phyloP scores from a whole-genome alignment of 2,888 invertebrate genomes.

The Pteria penguin region DNA sequence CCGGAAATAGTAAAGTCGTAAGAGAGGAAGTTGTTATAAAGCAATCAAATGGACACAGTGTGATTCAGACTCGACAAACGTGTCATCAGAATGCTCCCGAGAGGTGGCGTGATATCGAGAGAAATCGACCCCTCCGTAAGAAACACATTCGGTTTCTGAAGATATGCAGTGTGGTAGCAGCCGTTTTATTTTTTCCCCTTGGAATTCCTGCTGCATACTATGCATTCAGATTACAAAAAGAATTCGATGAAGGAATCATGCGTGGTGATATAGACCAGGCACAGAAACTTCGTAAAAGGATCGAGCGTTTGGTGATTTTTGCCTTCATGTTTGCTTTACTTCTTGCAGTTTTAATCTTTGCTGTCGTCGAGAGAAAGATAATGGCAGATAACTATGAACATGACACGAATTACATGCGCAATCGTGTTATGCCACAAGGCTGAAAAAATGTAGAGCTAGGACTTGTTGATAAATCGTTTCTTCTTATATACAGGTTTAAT shows the following conservation, averaged over 20 bases:
- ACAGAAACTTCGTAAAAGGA: constrained; percentile 63
- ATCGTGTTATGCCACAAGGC: constrained; percentile 44
- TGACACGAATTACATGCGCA: constrained; percentile 42
- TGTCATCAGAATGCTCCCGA: constrained; percentile 50
- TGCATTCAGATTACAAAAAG: constrained; percentile 64
- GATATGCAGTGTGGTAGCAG: constrained; percentile 63
- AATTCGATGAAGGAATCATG: constrained; percentile 67
- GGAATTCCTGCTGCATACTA: constrained; percentile 68
- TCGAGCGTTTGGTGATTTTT: constrained; percentile 65
- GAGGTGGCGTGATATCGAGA: constrained; percentile 45
- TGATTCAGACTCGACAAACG: constrained; percentile 56
- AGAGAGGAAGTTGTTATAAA: constrained; percentile 53
- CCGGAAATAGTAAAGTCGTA: constrained; percentile 40
- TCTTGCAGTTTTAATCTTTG: constrained; percentile 58
- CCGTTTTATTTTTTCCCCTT: constrained; percentile 71
- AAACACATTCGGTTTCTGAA: constrained; percentile 60
- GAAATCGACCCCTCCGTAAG: constrained; percentile 50
- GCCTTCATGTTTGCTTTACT: constrained; percentile 62
- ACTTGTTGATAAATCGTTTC: no score
- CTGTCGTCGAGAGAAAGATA: constrained; percentile 59
- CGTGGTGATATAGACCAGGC: constrained; percentile 71
- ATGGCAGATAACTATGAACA: constrained; percentile 54
- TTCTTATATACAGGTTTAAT: no score
- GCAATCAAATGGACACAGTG: constrained; percentile 52
- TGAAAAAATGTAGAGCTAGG: no score